Evolutionary conservation across 1,140 invertebrate genomes (phyloP).

Genomic region (Ephestia elutella): DNA sequence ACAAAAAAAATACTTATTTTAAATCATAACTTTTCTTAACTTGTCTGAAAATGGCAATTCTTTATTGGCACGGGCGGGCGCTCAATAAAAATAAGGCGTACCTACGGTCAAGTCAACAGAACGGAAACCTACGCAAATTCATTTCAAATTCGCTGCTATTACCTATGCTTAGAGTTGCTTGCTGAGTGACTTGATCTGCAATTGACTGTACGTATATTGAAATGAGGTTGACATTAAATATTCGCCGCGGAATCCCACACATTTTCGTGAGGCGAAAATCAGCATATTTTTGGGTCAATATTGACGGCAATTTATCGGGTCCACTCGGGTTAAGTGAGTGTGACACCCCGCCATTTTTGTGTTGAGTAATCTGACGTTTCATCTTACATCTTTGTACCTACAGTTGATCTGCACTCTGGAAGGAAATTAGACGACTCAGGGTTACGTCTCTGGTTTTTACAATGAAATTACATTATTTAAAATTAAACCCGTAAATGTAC

Average conservation of each 20-base stretch:
- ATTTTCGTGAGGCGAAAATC: constrained; percentile 15
- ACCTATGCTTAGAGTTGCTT: too few species aligned
- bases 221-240: constrained; percentile 16
- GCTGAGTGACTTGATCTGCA: background rate
- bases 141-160: too few species aligned
- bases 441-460: too few species aligned
- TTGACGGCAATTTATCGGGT: constrained; percentile 16
- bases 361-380: constrained; percentile 11
- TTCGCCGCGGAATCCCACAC: constrained; percentile 9
- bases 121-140: too few species aligned
- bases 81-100: background rate
- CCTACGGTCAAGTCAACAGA: background rate
- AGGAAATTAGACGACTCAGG: too few species aligned
- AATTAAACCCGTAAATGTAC: too few species aligned
- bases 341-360: constrained; percentile 9
- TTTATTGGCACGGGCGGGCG: background rate
- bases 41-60: background rate
- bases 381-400: background rate
- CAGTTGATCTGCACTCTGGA: too few species aligned
- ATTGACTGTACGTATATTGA: constrained; percentile 1
- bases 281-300: constrained; percentile 21
- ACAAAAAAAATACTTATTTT: too few species aligned
- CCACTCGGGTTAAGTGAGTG: constrained; percentile 10
- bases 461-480: too few species aligned
- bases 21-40: too few species aligned